Conservation (phyloP, 2,888 invertebrate species). For the Cyrtodaria siliqua region DNA sequence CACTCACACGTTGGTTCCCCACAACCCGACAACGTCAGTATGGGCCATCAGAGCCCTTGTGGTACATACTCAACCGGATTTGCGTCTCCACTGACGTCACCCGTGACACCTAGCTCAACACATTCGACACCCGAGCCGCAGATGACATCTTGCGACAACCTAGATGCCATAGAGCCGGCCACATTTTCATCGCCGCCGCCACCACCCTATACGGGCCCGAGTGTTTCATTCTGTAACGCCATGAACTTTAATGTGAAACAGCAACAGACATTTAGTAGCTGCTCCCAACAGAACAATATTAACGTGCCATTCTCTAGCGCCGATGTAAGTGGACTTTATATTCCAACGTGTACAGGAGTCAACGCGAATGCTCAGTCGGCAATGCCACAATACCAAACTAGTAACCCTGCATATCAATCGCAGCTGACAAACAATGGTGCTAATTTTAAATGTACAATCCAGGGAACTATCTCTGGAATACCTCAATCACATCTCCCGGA, state of each 20-base stretch:
- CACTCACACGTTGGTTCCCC: slow-evolving; percentile 69
- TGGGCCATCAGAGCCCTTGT: slow-evolving; percentile 59
- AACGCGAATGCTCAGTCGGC: slow-evolving; percentile 42
- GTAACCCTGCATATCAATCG: slow-evolving; percentile 61
- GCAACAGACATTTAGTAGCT: slow-evolving; percentile 89
- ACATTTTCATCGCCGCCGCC: slow-evolving; percentile 74
- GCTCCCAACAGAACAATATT: slow-evolving; percentile 79
- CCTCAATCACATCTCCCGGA: slow-evolving; percentile 76
- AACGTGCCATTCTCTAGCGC: slow-evolving; percentile 48
- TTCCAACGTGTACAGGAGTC: slow-evolving; percentile 34
- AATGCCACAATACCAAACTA: slow-evolving; percentile 64
- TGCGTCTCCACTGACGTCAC: slow-evolving; percentile 71
- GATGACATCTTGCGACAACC: slow-evolving; percentile 60
- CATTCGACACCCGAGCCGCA: slow-evolving; percentile 78
- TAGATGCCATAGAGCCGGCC: slow-evolving; percentile 63
- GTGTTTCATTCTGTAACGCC: slow-evolving; percentile 62
- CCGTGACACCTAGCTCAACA: slow-evolving; percentile 73
- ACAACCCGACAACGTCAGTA: slow-evolving; percentile 56
- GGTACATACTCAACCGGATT: slow-evolving; percentile 76
- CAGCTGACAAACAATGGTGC: slow-evolving; percentile 65
- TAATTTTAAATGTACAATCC: slow-evolving; percentile 72
- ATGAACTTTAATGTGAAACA: slow-evolving; percentile 88
- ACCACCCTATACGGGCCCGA: slow-evolving; percentile 74
- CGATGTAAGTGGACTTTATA: slow-evolving; percentile 44
- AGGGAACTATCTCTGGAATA: slow-evolving; percentile 45